A percentile compares a stretch with the other conserved stretches of the same genome.
Evolutionary conservation across 92 coral and sea anemone genomes (phyloP).

Genomic region (Bergia puertoricense): DNA sequence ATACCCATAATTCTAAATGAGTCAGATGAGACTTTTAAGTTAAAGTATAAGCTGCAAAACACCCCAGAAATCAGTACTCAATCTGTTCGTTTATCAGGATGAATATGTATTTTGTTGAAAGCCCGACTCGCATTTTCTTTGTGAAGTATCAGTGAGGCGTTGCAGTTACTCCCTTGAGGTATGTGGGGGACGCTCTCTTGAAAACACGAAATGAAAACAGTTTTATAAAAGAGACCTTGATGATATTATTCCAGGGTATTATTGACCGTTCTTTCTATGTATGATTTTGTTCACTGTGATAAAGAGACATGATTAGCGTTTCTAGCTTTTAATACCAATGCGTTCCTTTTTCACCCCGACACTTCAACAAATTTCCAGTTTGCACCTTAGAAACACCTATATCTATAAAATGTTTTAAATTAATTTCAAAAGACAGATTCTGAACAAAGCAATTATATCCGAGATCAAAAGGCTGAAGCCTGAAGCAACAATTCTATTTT

Average conservation of each 20-base stretch:
- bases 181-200: not conserved
- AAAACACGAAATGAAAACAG: not conserved
- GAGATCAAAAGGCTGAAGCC: no score
- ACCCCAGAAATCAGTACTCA: not conserved
- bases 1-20: not conserved
- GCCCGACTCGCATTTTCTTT: not conserved
- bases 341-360: not conserved
- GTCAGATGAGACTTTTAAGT: not conserved
- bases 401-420: not conserved
- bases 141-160: not conserved
- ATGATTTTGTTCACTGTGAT: not conserved
- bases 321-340: not conserved
- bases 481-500: no score
- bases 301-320: not conserved
- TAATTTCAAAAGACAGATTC: no score
- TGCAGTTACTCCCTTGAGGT: not conserved
- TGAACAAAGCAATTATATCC: no score
- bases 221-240: no score
- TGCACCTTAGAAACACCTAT: not conserved
- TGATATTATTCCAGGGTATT: no score
- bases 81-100: not conserved
- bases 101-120: not conserved
- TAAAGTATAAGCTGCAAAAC: not conserved
- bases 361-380: not conserved
- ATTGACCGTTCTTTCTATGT: not conserved